Conservation (phyloP, 2,888 invertebrate species). For the Leptarthrus brevirostris region DNA sequence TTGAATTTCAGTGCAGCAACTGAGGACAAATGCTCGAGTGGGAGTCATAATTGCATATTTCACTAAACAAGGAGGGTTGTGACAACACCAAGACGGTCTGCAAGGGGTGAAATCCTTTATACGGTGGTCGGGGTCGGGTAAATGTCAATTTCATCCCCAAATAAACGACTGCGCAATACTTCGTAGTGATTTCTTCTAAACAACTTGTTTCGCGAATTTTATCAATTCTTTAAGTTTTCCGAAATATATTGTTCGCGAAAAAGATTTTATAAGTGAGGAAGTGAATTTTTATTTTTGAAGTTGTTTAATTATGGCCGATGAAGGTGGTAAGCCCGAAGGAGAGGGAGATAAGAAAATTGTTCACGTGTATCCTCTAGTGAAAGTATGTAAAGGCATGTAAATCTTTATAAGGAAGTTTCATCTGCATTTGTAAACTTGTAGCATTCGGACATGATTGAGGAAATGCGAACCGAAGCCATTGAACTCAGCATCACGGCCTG, state of each 20-base stretch:
- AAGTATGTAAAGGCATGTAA: slow-evolving; percentile 70
- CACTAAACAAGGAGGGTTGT: not conserved
- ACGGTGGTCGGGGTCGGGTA: too few species aligned
- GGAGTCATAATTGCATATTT: not conserved
- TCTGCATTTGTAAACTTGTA: slow-evolving; percentile 60
- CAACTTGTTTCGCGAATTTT: not conserved
- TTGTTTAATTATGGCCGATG: slow-evolving; percentile 62
- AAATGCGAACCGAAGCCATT: slow-evolving; percentile 89
- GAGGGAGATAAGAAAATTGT: slow-evolving; percentile 74
- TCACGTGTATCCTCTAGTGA: slow-evolving; percentile 84
- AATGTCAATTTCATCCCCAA: slow-evolving; percentile 11
- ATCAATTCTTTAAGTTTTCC: slow-evolving; percentile 11
- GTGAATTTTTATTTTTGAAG: not conserved
- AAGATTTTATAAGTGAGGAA: not conserved
- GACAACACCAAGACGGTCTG: not conserved
- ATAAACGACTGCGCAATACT: slow-evolving; percentile 21
- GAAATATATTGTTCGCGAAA: not conserved
- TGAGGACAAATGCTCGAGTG: not conserved
- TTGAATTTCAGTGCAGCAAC: not conserved
- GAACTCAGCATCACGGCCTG: slow-evolving; percentile 93
- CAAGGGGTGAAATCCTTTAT: slow-evolving; percentile 30
- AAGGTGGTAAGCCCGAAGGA: slow-evolving; percentile 61
- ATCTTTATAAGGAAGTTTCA: slow-evolving; percentile 49
- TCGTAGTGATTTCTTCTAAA: slow-evolving; percentile 8
- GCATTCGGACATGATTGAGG: slow-evolving; percentile 94